Conservation (phyloP, 1,140 invertebrate species). For the Protaetia brevitarsis region DNA sequence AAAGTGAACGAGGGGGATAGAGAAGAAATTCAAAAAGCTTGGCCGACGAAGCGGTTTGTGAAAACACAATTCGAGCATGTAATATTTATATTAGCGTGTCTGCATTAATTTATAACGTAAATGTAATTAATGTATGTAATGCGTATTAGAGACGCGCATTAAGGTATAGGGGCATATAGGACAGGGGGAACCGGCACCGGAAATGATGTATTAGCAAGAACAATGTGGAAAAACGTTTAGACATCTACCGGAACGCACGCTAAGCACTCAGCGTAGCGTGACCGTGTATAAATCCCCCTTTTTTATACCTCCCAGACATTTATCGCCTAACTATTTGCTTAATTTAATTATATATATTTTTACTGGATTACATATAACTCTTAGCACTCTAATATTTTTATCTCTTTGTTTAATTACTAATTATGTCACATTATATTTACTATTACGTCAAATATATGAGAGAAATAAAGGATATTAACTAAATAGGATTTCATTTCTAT, state of each 20-base stretch:
- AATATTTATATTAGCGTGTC: not conserved
- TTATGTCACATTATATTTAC: too few relatives aligned
- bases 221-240: constrained; percentile 30
- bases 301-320: constrained; percentile 17
- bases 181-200: constrained; percentile 18
- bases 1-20: not conserved
- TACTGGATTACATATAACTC: too few relatives aligned
- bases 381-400: too few relatives aligned
- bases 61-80: constrained; percentile 10
- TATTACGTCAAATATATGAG: too few relatives aligned
- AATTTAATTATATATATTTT: constrained; percentile 19
- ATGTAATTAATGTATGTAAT: constrained; percentile 19
- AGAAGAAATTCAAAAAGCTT: not conserved
- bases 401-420: too few relatives aligned
- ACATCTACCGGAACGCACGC: constrained; percentile 28
- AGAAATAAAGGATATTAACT: too few relatives aligned
- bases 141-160: constrained; percentile 24
- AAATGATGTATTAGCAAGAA: constrained; percentile 28
- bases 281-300: constrained; percentile 28
- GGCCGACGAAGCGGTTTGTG: not conserved
- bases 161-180: constrained; percentile 19
- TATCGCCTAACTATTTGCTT: constrained; percentile 18
- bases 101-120: constrained; percentile 12
- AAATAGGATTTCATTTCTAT: too few relatives aligned
- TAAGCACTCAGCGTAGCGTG: constrained; percentile 22